Evolutionary conservation across 1,140 invertebrate genomes (phyloP), one percentile per base, ranked within the genome.

Genomic region (Trichonephila clavata): DNA sequence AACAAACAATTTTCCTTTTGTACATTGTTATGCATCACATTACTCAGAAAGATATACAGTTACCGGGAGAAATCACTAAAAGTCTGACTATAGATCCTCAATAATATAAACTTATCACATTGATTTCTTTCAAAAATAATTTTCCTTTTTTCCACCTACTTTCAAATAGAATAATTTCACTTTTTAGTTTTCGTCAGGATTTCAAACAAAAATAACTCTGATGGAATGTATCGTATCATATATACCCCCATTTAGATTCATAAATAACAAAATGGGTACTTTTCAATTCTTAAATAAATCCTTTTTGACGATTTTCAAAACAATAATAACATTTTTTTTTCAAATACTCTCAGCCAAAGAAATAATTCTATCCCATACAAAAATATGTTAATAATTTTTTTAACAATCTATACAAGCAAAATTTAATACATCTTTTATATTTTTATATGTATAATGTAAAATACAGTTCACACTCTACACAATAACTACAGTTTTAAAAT

Each of bases 351-450:
- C 27, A 86, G 63, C 80, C 60, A 84, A 84, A 50, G 90, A 92
- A 92, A 86, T 84, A 92, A 92, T 63, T 84, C 90, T 86, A 88
- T 65, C 43, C 57, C 71, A 90, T 94, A 94, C 81, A 94, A 94
- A 94, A 94, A 94, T 94, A 94, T 50, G 93, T 94, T 77, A 94
- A 88, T 80, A 89, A 86, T 83, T 94, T 92, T 50, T 90, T 59
- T 90, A 94, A 94, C 93, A 89, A 90, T 94, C 93, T 94, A 90
- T 94, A 94, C 87, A 94, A 94, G 93, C 86, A 84, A 93, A 94
- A 94, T 89, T 94, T 89, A 83, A 90, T 89, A 94, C 65, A 94
- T 68, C 60, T 90, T 83, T 39, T 83, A 65, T 88, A 88, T 59
- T 93, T 50, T 80, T 88, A 68, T 84, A 86, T 86, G 57, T 83